Evolutionary conservation across 2,888 invertebrate genomes (phyloP).

Genomic region (Arge pagana): DNA sequence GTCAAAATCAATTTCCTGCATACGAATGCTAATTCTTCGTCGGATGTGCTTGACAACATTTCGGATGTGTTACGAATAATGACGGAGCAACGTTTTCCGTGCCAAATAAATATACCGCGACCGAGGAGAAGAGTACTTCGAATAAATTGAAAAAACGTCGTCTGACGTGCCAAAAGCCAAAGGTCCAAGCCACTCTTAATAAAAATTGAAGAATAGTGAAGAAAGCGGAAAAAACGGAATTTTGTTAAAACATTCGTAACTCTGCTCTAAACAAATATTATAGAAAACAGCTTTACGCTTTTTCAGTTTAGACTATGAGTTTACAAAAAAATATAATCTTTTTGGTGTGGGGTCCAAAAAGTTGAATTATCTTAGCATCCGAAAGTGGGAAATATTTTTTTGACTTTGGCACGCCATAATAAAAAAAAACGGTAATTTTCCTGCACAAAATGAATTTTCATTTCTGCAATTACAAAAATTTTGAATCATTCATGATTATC

Average conservation of each 20-base stretch:
- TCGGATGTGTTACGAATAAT: no score
- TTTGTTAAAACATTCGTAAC: constrained; percentile 22
- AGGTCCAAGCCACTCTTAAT: constrained; percentile 20
- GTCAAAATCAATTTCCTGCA: no score
- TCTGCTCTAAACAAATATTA: constrained; percentile 22
- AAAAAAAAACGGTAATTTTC: constrained; percentile 14
- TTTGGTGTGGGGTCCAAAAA: constrained; percentile 21
- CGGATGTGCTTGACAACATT: no score
- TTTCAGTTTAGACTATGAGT: constrained; percentile 22
- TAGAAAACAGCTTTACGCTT: constrained; percentile 21
- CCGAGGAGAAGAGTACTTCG: no score
- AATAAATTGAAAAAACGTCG: no score
- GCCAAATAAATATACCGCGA: no score
- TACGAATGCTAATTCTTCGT: no score
- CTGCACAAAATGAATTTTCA: constrained; percentile 19
- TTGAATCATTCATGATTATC: neutral
- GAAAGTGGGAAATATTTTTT: constrained; percentile 24
- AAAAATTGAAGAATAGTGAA: constrained; percentile 19
- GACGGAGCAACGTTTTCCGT: no score
- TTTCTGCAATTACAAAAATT: constrained; percentile 8
- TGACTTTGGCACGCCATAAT: constrained; percentile 20
- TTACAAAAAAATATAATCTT: constrained; percentile 24
- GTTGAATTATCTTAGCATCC: constrained; percentile 26
- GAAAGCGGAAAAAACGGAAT: constrained; percentile 19
- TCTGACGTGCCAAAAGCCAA: constrained; percentile 11